These are phyloP conservation scores for Monarcha castaneiventris DNA, from an alignment of 2,113 vertebrate genomes.

Conservation along the genomic window DNA sequence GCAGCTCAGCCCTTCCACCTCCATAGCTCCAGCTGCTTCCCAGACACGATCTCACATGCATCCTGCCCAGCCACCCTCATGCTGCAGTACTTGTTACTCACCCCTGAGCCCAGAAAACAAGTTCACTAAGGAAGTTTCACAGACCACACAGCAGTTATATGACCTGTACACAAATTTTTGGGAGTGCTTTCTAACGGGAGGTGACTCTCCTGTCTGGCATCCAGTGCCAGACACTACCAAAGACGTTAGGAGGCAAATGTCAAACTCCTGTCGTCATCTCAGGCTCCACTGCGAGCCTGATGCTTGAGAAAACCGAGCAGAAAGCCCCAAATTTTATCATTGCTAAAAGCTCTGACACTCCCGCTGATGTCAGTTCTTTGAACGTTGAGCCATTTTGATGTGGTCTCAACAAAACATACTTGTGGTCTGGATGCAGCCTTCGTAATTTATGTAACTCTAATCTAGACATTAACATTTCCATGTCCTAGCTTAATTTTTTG, in stretches of 20 bases:
- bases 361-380: slow-evolving; percentile 8
- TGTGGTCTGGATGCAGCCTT: slow-evolving; percentile 47
- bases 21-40: background rate
- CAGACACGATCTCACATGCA: slow-evolving; percentile 1
- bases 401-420: slow-evolving; percentile 44
- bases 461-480: slow-evolving; percentile 33
- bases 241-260: background rate
- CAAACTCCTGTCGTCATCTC: background rate
- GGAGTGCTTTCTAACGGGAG: background rate
- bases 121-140: background rate
- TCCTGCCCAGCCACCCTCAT: background rate
- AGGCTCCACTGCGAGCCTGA: background rate
- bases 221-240: background rate
- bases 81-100: background rate
- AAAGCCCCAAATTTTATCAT: background rate
- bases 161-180: background rate
- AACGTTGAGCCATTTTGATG: slow-evolving; percentile 27
- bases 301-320: background rate
- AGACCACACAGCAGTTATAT: background rate
- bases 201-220: background rate
- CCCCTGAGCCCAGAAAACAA: background rate
- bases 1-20: background rate
- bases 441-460: slow-evolving; percentile 29
- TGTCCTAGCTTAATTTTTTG: slow-evolving; percentile 6
- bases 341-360: background rate